Conservation (phyloP, 2,888 invertebrate genomes). For the Leucophenga maculata region DNA sequence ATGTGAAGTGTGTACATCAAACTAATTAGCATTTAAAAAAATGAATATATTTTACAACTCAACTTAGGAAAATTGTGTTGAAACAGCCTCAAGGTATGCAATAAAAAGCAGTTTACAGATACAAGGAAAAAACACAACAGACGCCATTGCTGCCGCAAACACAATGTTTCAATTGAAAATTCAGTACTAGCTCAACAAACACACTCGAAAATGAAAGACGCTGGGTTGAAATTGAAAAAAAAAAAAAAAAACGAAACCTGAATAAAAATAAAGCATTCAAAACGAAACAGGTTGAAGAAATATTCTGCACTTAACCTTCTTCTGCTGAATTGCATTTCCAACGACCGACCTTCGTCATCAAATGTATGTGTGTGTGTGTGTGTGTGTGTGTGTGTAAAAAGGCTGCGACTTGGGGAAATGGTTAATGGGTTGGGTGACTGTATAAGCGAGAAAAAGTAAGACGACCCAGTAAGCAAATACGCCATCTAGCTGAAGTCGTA, state of each 20-base stretch:
- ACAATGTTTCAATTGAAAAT: conserved; percentile 57
- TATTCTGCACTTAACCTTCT: conserved; percentile 55
- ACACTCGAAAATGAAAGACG: background rate
- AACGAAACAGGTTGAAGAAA: conserved; percentile 9
- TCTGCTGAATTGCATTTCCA: conserved; percentile 41
- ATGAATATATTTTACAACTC: too few relatives aligned
- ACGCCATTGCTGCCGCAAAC: conserved; percentile 26
- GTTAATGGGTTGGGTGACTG: too few relatives aligned
- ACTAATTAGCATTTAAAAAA: too few relatives aligned
- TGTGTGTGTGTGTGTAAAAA: background rate
- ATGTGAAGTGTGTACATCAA: too few relatives aligned
- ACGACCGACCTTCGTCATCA: conserved; percentile 53
- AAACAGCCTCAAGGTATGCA: too few relatives aligned
- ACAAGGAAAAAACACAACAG: conserved; percentile 6
- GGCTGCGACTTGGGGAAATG: background rate
- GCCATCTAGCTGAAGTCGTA: conserved; percentile 14
- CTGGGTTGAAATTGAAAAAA: conserved; percentile 3
- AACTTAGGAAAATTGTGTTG: too few relatives aligned
- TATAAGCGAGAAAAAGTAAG: background rate
- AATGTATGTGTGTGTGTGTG: conserved; percentile 34
- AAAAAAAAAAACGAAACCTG: conserved; percentile 33
- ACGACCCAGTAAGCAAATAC: conserved; percentile 14
- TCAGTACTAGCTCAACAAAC: conserved; percentile 46
- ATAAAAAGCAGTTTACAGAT: too few relatives aligned
- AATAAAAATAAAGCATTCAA: background rate